Base-by-base conservation (phyloP, 2,888 invertebrate species). In the Carabus problematicus region DNA sequence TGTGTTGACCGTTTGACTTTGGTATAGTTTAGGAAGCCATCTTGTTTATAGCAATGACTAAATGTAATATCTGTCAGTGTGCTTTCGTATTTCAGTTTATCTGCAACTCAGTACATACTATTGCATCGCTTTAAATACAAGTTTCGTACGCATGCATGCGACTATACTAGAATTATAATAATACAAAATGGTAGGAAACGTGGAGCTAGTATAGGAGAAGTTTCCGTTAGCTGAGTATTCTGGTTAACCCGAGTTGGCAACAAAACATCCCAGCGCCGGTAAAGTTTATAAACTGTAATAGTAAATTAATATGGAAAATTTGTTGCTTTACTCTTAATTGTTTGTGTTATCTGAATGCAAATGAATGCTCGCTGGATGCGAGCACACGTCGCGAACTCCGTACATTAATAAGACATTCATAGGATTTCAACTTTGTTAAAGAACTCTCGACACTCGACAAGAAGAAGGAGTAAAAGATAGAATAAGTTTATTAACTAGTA, bases 251-350 rank as follows among this genome's bases (percentile, higher is more conserved):
- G 56, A 58, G 43, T 45, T 58, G 16, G 14, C 47, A 56, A 58
- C 66, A 66, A 66, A 66, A 66, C 66, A 45, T 66, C 58, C n/a
- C 43, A 39, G 39, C 58, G 55, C 58, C 66, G 49, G 54, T 54
- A 69, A 69, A 69, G 45, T 69, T 69, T 69, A 69, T 69, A 69
- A 69, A 69, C 68, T 69, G 61, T 69, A 67, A 67, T 69, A 56
- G 68, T 69, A 56, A 69, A 69, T 69, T 69, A 69, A 69, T 69
- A 69, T 69, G 68, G 68, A 69, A 55, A 69, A 69, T 69, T 69
- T 69, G 68, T 69, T 52, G 59, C 66, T 66, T 47, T 59, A 40
- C 67, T 69, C 68, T 42, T 62, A 69, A 69, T 69, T 69, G 68
- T 69, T 69, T 69, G 62, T 69, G 68, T 69, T 69, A 69, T 69